These are phyloP conservation scores for Drosophila tani DNA, from an alignment of 1,140 invertebrate species.

Conservation along the genomic window DNA sequence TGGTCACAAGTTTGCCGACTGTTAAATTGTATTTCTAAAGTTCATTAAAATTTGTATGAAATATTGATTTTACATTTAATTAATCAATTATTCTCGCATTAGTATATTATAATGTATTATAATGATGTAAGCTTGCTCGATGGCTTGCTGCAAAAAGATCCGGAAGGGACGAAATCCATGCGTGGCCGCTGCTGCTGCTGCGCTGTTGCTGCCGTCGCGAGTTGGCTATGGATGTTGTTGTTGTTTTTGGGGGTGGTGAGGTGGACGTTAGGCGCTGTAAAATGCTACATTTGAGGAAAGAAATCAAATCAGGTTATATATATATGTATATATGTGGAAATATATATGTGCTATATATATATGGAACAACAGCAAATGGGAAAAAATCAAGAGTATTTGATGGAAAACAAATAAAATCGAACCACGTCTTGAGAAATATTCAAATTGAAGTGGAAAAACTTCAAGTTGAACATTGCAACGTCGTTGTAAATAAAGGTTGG, in stretches of 20 bases:
- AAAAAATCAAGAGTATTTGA: conserved; percentile 48
- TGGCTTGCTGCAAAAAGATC: conserved; percentile 61
- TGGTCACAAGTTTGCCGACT: conserved; percentile 78
- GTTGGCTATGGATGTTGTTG: conserved; percentile 46
- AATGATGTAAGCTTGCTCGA: conserved; percentile 35
- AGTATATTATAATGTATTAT: conserved; percentile 49
- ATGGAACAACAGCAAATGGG: conserved; percentile 59
- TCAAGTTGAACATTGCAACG: conserved; percentile 68
- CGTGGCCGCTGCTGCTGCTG: conserved; percentile 24
- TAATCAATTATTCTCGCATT: conserved; percentile 63
- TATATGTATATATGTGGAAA: conserved; percentile 58
- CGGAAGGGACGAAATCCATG: conserved; percentile 39
- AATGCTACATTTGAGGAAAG: conserved; percentile 81
- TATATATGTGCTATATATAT: conserved; percentile 50
- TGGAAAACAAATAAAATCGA: conserved; percentile 27
- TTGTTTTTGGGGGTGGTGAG: conserved; percentile 44
- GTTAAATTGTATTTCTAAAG: conserved; percentile 69
- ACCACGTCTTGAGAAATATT: conserved; percentile 56
- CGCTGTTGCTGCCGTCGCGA: conserved; percentile 27
- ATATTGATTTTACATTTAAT: conserved; percentile 67
- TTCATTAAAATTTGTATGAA: conserved; percentile 71
- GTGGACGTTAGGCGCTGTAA: conserved; percentile 72
- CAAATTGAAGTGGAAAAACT: conserved; percentile 60
- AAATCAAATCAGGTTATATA: conserved; percentile 81
- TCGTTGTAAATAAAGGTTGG: conserved; percentile 15